Percentiles rank a stretch among this genome's conserved stretches.
phyloP scores from a whole-genome alignment of 2,113 vertebrate species.

The Arothron firmamentum region DNA sequence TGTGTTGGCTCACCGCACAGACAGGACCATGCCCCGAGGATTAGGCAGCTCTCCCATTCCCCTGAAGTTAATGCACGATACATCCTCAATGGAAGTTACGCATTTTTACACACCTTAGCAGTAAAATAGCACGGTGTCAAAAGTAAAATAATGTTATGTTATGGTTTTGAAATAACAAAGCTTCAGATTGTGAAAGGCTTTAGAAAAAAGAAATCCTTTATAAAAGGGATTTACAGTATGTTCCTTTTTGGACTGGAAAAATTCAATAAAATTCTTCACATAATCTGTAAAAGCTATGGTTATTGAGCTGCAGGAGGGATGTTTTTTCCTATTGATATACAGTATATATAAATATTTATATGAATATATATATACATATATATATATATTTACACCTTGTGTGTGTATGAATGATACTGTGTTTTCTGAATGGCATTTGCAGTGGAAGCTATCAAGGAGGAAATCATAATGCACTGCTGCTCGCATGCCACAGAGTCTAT shows the following conservation, averaged over 20 bases:
- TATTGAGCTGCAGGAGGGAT: neutral
- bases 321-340: too few relatives aligned
- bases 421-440: neutral
- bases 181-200: neutral
- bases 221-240: constrained; percentile 25
- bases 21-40: constrained; percentile 21
- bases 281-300: constrained; percentile 17
- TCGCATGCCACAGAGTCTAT: constrained; percentile 21
- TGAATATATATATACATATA: too few relatives aligned
- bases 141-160: too few relatives aligned
- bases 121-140: too few relatives aligned
- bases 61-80: constrained; percentile 31
- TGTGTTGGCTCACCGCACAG: constrained; percentile 23
- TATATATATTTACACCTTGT: too few relatives aligned
- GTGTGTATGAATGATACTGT: neutral
- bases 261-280: neutral
- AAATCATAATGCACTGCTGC: constrained; percentile 11
- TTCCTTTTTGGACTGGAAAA: constrained; percentile 1
- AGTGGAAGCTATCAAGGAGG: constrained; percentile 1
- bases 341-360: too few relatives aligned
- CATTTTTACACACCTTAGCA: too few relatives aligned
- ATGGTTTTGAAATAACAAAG: too few relatives aligned
- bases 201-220: constrained; percentile 2
- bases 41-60: constrained; percentile 20
- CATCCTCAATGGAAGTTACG: neutral